Evolutionary conservation across 1,140 invertebrate species (phyloP).

Genomic region (Orius laevigatus): DNA sequence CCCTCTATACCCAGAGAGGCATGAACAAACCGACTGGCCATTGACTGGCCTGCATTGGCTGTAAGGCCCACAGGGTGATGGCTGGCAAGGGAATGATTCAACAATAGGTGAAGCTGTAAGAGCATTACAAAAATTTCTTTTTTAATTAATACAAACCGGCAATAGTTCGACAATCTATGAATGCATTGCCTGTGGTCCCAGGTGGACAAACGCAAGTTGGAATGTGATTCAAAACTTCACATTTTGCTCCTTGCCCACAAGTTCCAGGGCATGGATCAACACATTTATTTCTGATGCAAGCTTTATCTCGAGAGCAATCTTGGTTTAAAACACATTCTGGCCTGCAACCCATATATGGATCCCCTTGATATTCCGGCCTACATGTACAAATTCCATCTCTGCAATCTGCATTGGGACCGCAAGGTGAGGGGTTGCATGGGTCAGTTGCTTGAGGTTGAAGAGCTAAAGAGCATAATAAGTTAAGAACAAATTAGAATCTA

Average conservation of each 20-base stretch:
- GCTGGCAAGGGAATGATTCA: conserved; percentile 23
- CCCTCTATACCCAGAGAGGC: conserved; percentile 49
- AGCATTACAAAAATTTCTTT: neutral
- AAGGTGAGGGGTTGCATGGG: conserved; percentile 56
- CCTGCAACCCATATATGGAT: conserved; percentile 42
- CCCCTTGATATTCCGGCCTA: conserved; percentile 39
- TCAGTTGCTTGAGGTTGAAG: conserved; percentile 25
- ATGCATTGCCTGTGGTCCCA: conserved; percentile 32
- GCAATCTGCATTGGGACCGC: conserved; percentile 54
- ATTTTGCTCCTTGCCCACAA: conserved; percentile 51
- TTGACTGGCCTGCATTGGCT: conserved; percentile 50
- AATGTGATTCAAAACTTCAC: conserved; percentile 39
- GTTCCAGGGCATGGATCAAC: conserved; percentile 55
- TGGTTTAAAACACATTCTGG: conserved; percentile 45
- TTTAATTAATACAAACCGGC: conserved; percentile 2
- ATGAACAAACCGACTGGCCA: conserved; percentile 50
- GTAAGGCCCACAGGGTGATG: conserved; percentile 52
- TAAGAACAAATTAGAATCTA: conserved; percentile 7
- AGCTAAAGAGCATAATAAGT: conserved; percentile 5
- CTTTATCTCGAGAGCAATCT: conserved; percentile 42
- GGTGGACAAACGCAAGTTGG: conserved; percentile 32
- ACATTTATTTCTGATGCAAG: conserved; percentile 60
- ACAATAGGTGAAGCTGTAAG: conserved; percentile 11
- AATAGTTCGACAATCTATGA: conserved; percentile 24
- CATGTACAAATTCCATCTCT: conserved; percentile 40